Conservation (phyloP, 2,797 vertebrate genomes). For the Periparus ater region DNA sequence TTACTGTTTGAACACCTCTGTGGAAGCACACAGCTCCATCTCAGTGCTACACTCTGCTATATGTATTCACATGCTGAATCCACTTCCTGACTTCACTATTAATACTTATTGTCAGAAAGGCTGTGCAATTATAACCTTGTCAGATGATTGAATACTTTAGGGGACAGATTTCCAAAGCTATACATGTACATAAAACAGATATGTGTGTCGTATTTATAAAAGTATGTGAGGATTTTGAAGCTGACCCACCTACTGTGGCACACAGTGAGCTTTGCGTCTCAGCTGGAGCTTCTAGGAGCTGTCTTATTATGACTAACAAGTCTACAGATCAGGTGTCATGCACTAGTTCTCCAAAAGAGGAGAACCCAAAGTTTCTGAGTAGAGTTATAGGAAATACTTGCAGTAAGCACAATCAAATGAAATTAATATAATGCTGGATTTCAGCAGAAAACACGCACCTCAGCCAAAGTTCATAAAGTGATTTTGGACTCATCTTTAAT, state of each 20-base stretch:
- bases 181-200: background rate
- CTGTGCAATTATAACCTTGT: background rate
- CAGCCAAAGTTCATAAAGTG: background rate
- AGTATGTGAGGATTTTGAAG: background rate
- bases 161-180: constrained; percentile 24
- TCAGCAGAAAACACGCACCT: background rate
- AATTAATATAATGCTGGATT: background rate
- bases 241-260: background rate
- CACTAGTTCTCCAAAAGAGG: background rate
- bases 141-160: constrained; percentile 23
- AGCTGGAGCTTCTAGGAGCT: background rate
- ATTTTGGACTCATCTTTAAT: background rate
- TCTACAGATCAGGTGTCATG: background rate
- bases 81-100: background rate
- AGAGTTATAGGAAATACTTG: background rate
- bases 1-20: constrained; percentile 14
- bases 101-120: constrained; percentile 11
- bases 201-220: background rate
- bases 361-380: background rate
- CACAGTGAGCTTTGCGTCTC: background rate
- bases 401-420: background rate
- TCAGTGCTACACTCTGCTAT: background rate
- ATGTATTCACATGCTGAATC: background rate
- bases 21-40: background rate
- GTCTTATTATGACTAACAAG: background rate